phyloP scores from a whole-genome alignment of 2,797 vertebrate species.

The Sebastes steindachneri region DNA sequence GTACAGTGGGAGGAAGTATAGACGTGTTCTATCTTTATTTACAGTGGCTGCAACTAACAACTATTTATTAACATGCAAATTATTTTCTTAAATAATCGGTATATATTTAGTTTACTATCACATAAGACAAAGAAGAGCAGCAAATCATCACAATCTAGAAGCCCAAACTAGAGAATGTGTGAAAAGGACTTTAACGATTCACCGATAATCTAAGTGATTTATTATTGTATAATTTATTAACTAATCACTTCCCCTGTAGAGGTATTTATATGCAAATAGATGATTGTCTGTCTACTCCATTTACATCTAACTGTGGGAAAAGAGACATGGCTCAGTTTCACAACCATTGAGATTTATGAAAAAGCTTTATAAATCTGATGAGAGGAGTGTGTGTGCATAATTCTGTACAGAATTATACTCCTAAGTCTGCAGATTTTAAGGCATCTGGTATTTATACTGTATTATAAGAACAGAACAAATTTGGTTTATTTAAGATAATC shows the following conservation, averaged over 20 bases:
- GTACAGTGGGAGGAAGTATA: no score
- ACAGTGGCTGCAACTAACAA: background rate
- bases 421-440: background rate
- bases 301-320: no score
- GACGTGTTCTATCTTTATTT: no score
- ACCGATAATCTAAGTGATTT: no score
- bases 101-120: background rate
- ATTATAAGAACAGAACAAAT: background rate
- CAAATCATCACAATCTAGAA: background rate
- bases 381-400: background rate
- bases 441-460: background rate
- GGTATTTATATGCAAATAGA: no score
- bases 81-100: background rate
- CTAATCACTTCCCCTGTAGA: no score
- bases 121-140: background rate
- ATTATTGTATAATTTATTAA: no score
- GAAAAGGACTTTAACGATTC: no score
- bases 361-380: background rate
- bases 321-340: no score
- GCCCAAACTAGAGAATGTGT: no score
- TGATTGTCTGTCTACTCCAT: no score
- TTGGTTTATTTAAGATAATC: background rate
- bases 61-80: background rate
- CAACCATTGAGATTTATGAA: no score
- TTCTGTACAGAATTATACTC: background rate